Evolutionary conservation across 2,113 vertebrate genomes (phyloP).

Genomic region (Amia ocellicauda): DNA sequence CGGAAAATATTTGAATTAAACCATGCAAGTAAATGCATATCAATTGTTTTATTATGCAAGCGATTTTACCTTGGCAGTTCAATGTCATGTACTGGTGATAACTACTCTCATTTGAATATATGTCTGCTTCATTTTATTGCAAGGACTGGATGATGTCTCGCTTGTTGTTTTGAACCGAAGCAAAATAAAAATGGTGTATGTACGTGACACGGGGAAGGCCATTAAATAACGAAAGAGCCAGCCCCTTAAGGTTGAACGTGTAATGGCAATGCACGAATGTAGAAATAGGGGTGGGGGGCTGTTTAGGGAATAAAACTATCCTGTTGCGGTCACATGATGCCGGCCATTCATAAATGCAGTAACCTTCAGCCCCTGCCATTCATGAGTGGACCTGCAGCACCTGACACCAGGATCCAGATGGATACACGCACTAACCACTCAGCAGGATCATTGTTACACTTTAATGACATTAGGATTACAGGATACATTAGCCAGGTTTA

Average conservation of each 20-base stretch:
- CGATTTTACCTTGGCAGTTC: too few species aligned
- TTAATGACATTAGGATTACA: slow-evolving; percentile 6
- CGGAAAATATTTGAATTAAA: too few species aligned
- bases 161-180: too few species aligned
- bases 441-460: slow-evolving; percentile 13
- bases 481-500: slow-evolving; percentile 5
- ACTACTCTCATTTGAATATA: too few species aligned
- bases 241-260: not conserved
- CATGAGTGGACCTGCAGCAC: slow-evolving; percentile 40
- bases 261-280: not conserved
- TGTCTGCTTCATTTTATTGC: too few species aligned
- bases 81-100: too few species aligned
- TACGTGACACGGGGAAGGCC: too few species aligned
- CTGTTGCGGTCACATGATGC: slow-evolving; percentile 75
- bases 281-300: slow-evolving; percentile 41
- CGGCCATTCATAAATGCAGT: slow-evolving; percentile 79
- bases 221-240: too few species aligned
- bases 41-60: too few species aligned
- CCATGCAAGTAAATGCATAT: too few species aligned
- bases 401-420: slow-evolving; percentile 14
- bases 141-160: too few species aligned
- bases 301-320: slow-evolving; percentile 61
- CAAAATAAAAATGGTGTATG: too few species aligned
- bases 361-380: slow-evolving; percentile 69
- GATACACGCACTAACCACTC: not conserved